Base-by-base conservation (phyloP, 2,113 vertebrate genomes). In the Phyllostomus discolor region DNA sequence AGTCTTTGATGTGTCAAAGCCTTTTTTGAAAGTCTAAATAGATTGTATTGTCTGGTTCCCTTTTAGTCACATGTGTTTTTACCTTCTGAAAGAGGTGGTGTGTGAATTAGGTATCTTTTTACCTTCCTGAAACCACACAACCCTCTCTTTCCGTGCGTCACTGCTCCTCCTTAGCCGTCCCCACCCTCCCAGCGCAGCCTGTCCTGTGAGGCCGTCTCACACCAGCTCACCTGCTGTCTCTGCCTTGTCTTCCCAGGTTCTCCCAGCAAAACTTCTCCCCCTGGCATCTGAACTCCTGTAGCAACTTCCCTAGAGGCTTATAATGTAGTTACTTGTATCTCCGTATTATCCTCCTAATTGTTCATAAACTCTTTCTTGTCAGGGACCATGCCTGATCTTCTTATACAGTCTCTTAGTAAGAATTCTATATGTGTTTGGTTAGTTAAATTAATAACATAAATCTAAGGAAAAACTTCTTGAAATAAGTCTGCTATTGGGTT, bases 1-100 rank as follows among this genome's bases (percentile, higher is more conserved):
- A 97, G 86, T 87, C 94, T 97, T 97, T 97, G 94, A 91, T 95
- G 67, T 96, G 91, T 96, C 91, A 97, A 81, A 79, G 67, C 78
- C 76, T 91, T 95, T 94, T 88, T 57, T 62, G 26, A 94, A 96
- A 91, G 57, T 72, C 35, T 97, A 69, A 94, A 94, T 54, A 82
- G 66, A 64, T 91, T 89, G 66, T 91, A 97, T 97, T 89, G 78
- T 91, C 94, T 67, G 52, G 81, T 91, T 97, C 78, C 35, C 54
- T 81, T 97, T 96, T 64, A 97, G 94, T 97, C 82, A 94, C 82
- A 80, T 91, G 82, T 38, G 87, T 88, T 96, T 96, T 86, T 95
- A 50, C 95, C 82, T 95, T 79, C 96, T 76, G 62, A 95, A 95
- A 95, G 88, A 91, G 95, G 96, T 90, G 31, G 64, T 90, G 46